phyloP scores from a whole-genome alignment of 2,888 invertebrate species.

The Hipparchia semele region DNA sequence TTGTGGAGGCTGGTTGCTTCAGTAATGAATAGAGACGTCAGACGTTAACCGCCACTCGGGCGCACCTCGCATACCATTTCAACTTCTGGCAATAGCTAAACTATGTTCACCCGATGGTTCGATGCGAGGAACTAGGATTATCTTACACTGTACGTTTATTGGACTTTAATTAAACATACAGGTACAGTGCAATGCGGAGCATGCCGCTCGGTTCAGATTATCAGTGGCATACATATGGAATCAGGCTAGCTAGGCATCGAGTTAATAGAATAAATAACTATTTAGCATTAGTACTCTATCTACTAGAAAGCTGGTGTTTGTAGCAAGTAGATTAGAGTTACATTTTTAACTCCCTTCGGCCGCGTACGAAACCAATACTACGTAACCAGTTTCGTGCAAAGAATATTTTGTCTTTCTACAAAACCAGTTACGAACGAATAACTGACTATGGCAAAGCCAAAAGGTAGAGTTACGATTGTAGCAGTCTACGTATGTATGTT shows the following conservation, averaged over 20 bases:
- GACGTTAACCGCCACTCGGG: constrained; percentile 69
- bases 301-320: too few relatives aligned
- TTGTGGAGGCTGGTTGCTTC: constrained; percentile 71
- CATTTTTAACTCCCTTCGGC: too few relatives aligned
- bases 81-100: constrained; percentile 61
- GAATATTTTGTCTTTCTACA: too few relatives aligned
- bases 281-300: too few relatives aligned
- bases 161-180: constrained; percentile 20
- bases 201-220: constrained; percentile 5
- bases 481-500: too few relatives aligned
- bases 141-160: constrained; percentile 19
- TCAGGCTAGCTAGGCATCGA: not conserved
- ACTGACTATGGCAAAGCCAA: too few relatives aligned
- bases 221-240: not conserved
- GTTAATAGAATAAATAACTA: not conserved
- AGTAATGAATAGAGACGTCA: constrained; percentile 80
- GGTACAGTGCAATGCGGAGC: constrained; percentile 9
- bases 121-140: constrained; percentile 48
- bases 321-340: too few relatives aligned
- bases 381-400: too few relatives aligned
- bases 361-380: too few relatives aligned
- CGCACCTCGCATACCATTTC: constrained; percentile 69
- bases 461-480: too few relatives aligned
- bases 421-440: too few relatives aligned
- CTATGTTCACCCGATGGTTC: constrained; percentile 58